phyloP scores from a whole-genome alignment of 2,113 vertebrate species.

The Megaceryle torquata region DNA sequence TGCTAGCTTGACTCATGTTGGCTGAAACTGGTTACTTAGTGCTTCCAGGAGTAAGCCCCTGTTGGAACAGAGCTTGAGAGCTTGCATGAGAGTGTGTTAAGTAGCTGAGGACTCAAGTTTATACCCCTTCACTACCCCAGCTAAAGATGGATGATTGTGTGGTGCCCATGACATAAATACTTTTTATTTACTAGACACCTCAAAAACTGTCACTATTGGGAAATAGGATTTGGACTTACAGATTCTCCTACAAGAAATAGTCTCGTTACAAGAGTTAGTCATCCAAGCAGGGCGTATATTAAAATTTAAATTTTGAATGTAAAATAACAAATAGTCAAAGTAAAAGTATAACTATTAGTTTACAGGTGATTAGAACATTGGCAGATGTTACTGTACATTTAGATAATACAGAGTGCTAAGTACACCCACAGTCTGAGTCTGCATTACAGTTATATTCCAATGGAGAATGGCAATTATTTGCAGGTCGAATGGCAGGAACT shows the following conservation, averaged over 20 bases:
- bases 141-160: neutral
- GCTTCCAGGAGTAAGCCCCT: neutral
- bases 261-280: neutral
- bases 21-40: neutral
- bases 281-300: neutral
- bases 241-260: neutral
- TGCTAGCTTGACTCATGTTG: neutral
- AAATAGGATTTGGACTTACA: neutral
- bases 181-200: neutral
- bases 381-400: neutral
- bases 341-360: neutral
- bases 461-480: neutral
- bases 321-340: neutral
- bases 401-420: neutral
- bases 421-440: neutral
- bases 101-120: neutral
- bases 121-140: neutral
- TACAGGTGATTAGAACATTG: neutral
- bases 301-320: neutral
- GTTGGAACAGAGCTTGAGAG: neutral
- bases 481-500: slow-evolving; percentile 36
- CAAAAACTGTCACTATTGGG: neutral
- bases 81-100: neutral
- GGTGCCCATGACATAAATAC: neutral
- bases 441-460: neutral